Conservation (phyloP, 2,113 vertebrate species). For the Osmerus mordax region DNA sequence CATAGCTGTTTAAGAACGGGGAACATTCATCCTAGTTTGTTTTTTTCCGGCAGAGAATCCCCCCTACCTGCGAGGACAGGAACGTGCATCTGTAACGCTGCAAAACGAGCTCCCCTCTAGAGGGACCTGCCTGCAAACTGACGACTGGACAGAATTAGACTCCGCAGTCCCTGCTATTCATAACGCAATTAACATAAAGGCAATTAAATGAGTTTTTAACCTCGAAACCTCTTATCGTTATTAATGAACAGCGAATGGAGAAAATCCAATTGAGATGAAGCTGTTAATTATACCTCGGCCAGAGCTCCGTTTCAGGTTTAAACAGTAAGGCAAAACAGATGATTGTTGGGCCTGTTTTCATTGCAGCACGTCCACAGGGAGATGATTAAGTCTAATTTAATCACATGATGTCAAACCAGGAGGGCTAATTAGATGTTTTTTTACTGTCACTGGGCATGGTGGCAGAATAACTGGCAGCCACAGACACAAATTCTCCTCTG, state of each 20-base stretch:
- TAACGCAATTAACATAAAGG: constrained; percentile 99
- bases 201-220: constrained; percentile 99
- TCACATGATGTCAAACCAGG: constrained; percentile 87
- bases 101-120: constrained; percentile 94
- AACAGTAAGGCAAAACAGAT: constrained; percentile 95
- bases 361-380: constrained; percentile 83
- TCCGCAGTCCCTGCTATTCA: constrained; percentile 89
- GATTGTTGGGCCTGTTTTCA: constrained; percentile 90
- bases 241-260: constrained; percentile 92
- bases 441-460: constrained; percentile 76
- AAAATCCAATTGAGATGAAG: constrained; percentile 87
- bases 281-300: constrained; percentile 95
- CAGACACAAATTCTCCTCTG: constrained; percentile 68
- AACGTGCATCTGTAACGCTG: constrained; percentile 79
- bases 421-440: constrained; percentile 94
- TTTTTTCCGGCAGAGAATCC: constrained; percentile 81
- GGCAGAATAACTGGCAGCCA: constrained; percentile 68
- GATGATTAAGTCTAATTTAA: constrained; percentile 86
- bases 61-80: constrained; percentile 79
- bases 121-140: constrained; percentile 84
- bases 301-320: constrained; percentile 87
- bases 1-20: constrained; percentile 84
- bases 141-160: constrained; percentile 96
- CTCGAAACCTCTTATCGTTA: constrained; percentile 98
- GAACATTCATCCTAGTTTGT: constrained; percentile 89